phyloP scores from a whole-genome alignment of 2,797 vertebrate species.

The Acanthornis magna region DNA sequence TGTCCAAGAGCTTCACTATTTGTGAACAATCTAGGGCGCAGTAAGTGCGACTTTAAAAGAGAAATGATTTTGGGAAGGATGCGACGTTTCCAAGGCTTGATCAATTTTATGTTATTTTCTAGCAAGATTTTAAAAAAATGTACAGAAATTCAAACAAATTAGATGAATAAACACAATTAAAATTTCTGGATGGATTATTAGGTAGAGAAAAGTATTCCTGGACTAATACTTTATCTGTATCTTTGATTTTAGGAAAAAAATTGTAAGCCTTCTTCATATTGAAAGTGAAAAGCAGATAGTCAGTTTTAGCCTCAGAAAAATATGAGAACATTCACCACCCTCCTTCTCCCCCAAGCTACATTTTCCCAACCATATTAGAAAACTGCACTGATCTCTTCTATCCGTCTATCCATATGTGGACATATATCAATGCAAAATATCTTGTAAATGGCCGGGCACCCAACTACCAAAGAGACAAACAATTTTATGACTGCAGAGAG shows the following conservation, averaged over 20 bases:
- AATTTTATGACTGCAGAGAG: background rate
- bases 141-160: background rate
- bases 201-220: background rate
- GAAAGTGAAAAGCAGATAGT: background rate
- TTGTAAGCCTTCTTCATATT: background rate
- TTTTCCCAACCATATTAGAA: background rate
- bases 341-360: background rate
- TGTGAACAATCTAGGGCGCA: background rate
- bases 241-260: background rate
- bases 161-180: background rate
- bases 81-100: background rate
- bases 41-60: background rate
- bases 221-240: background rate
- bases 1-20: background rate
- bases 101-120: background rate
- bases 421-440: background rate
- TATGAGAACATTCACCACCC: background rate
- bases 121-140: rapidly evolving
- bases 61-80: background rate
- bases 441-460: background rate
- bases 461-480: background rate
- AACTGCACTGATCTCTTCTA: background rate
- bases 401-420: background rate
- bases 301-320: background rate
- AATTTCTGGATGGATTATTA: background rate